These are phyloP conservation scores for Mus spicilegus DNA, from an alignment of 2,113 vertebrate species.

Conservation along the genomic window DNA sequence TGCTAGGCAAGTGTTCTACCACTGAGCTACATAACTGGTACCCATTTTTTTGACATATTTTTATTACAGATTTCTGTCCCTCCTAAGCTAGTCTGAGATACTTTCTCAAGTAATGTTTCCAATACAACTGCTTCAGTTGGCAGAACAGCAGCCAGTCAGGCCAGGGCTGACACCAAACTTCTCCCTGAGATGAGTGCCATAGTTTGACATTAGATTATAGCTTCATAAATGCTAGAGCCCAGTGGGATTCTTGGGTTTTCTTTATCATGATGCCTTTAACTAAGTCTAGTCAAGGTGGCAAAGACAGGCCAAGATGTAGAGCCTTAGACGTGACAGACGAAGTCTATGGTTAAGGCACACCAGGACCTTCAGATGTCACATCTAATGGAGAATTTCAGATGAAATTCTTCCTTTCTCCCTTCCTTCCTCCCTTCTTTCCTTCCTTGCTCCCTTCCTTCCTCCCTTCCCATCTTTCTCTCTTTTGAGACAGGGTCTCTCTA, in stretches of 20 bases:
- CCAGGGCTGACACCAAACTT: background rate
- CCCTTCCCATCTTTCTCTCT: background rate
- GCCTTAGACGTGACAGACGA: background rate
- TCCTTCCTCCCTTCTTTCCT: background rate
- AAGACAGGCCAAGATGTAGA: background rate
- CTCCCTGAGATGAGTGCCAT: fast-evolving
- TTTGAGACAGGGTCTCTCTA: background rate
- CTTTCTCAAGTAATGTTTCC: background rate
- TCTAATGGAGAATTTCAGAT: background rate
- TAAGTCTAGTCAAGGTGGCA: background rate
- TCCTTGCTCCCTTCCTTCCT: background rate
- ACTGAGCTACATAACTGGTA: background rate
- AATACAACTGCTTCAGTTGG: background rate
- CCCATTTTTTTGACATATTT: background rate
- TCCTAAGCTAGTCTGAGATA: conserved; percentile 25
- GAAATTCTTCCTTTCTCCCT: background rate
- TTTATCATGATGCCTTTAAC: background rate
- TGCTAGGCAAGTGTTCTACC: background rate
- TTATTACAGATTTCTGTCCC: background rate
- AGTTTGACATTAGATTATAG: background rate
- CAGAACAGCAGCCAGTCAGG: background rate
- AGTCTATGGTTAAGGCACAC: background rate
- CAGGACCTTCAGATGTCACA: background rate
- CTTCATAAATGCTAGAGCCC: background rate
- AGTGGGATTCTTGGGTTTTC: background rate